phyloP scores from a whole-genome alignment of 2,888 invertebrate species.

The Hyposoter dolosus region DNA sequence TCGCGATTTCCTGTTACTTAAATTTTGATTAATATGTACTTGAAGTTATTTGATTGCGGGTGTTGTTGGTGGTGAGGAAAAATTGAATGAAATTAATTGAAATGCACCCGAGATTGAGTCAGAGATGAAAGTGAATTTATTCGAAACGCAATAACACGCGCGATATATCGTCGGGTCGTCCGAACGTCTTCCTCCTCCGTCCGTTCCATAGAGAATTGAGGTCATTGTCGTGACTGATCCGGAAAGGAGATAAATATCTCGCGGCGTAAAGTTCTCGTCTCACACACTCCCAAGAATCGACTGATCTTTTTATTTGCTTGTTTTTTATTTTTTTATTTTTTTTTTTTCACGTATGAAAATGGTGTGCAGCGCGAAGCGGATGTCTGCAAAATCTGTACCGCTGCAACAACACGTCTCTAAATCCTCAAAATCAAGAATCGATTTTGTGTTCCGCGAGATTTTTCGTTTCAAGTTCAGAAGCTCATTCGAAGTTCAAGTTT shows the following conservation, averaged over 20 bases:
- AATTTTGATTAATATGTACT: neutral
- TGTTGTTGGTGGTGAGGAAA: neutral
- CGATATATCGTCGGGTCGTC: neutral
- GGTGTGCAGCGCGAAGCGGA: neutral
- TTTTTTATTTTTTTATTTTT: neutral
- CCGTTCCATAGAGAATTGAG: conserved; percentile 52
- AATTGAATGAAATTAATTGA: neutral
- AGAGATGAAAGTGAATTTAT: conserved; percentile 15
- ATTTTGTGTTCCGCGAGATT: neutral
- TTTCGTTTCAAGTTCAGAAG: no score
- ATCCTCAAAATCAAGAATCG: neutral
- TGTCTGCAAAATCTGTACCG: neutral
- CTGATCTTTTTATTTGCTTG: neutral
- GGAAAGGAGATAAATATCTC: conserved; percentile 58
- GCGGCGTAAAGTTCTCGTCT: conserved; percentile 1
- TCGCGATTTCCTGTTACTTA: neutral
- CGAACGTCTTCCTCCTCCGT: conserved; percentile 16
- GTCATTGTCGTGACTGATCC: conserved; percentile 54
- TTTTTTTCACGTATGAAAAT: neutral
- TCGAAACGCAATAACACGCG: conserved; percentile 5
- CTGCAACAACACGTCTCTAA: neutral
- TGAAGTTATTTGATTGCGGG: neutral
- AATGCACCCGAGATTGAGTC: neutral
- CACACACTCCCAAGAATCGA: conserved; percentile 15
- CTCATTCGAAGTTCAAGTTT: neutral